A percentile compares a stretch with the other conserved stretches of the same genome.
Evolutionary conservation across 2,797 vertebrate species (phyloP).

Genomic region (Epinephelus coioides): DNA sequence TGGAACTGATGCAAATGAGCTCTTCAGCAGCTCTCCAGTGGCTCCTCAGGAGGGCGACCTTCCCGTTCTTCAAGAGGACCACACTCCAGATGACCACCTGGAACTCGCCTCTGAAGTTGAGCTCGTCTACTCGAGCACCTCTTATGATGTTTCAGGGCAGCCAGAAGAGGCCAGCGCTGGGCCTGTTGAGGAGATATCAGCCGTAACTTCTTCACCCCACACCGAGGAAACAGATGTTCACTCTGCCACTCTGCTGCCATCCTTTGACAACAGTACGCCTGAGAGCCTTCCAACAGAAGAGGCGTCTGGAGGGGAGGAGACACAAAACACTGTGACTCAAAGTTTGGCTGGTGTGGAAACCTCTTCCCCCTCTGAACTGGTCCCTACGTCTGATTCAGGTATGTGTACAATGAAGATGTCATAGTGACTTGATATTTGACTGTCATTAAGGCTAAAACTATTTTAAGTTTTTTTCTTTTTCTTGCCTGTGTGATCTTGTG

Average conservation of each 20-base stretch:
- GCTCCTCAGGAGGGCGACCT: constrained; percentile 25
- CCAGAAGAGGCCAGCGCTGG: constrained; percentile 33
- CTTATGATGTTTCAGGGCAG: constrained; percentile 30
- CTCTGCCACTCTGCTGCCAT: not conserved
- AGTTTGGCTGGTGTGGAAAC: constrained; percentile 23
- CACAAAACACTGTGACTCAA: constrained; percentile 21
- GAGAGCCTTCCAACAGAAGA: constrained; percentile 22
- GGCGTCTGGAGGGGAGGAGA: constrained; percentile 44
- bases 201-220: constrained; percentile 10
- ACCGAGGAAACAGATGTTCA: constrained; percentile 32
- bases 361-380: not conserved
- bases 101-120: constrained; percentile 20
- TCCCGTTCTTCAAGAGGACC: constrained; percentile 52
- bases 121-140: constrained; percentile 19
- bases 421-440: not conserved
- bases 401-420: not conserved
- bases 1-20: constrained; percentile 32
- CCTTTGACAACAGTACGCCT: constrained; percentile 30
- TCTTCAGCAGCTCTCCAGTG: constrained; percentile 28
- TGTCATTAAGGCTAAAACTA: no score
- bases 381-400: constrained; percentile 46
- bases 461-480: no score
- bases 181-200: constrained; percentile 16
- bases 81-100: constrained; percentile 15
- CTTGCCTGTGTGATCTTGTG: no score